A percentile compares a stretch with the other conserved stretches of the same genome.
These are phyloP conservation scores for Lagria hirta DNA, from an alignment of 2,888 invertebrate species.

Conservation along the genomic window DNA sequence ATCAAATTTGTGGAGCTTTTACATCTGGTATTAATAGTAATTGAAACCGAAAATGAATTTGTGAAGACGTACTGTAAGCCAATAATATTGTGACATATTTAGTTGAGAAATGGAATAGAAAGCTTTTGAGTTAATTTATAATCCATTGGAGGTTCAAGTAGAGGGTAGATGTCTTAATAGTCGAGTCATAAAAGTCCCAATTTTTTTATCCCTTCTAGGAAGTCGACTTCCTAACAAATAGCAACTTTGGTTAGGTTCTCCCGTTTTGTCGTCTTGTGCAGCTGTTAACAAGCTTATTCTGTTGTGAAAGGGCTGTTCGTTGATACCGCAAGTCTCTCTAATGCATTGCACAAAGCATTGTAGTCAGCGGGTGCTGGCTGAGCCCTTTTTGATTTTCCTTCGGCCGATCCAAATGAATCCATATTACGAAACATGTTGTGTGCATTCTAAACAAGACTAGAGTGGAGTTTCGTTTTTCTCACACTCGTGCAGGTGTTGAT, in stretches of 20 bases:
- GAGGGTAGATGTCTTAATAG: too few species aligned
- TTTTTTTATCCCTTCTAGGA: slow-evolving; percentile 19
- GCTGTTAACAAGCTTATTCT: slow-evolving; percentile 19
- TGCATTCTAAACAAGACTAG: slow-evolving; percentile 13
- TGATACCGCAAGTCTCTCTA: slow-evolving; percentile 40
- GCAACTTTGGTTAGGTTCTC: slow-evolving; percentile 11
- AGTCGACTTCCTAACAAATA: slow-evolving; percentile 17
- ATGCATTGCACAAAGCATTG: slow-evolving; percentile 39
- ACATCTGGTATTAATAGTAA: too few species aligned
- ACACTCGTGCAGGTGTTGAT: slow-evolving; percentile 49
- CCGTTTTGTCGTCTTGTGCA: slow-evolving; percentile 23
- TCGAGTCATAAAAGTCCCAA: slow-evolving; percentile 16
- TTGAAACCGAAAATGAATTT: too few species aligned
- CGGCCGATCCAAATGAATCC: too few species aligned
- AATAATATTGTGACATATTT: too few species aligned
- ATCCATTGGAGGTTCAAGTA: too few species aligned
- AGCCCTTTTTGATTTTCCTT: slow-evolving; percentile 27
- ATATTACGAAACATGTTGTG: slow-evolving; percentile 23
- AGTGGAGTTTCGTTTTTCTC: slow-evolving; percentile 39
- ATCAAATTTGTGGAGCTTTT: too few species aligned
- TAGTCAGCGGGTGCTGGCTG: slow-evolving; percentile 32
- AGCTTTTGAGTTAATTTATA: too few species aligned
- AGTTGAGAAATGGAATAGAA: too few species aligned
- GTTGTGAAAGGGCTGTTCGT: slow-evolving; percentile 17
- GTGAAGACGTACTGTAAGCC: too few species aligned